These are phyloP conservation scores for Brachionus rotundiformis DNA, from an alignment of 1,140 invertebrate species.

Conservation along the genomic window DNA sequence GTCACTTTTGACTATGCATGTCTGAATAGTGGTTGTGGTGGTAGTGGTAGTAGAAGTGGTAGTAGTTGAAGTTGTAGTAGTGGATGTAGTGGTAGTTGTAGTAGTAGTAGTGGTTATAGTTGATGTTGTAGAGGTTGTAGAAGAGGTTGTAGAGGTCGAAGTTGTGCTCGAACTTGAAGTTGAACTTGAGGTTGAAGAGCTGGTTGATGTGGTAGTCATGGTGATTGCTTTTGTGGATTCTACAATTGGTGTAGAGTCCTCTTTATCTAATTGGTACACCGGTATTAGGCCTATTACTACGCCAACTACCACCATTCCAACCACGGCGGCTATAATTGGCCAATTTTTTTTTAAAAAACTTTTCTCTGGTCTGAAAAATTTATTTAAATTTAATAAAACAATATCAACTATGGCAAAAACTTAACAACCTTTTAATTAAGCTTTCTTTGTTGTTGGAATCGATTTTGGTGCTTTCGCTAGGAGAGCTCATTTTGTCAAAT, in stretches of 20 bases:
- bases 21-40: slow-evolving; percentile 25
- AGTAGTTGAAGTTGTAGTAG: background rate
- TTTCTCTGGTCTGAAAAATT: slow-evolving; percentile 14
- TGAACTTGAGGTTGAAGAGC: background rate
- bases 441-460: background rate
- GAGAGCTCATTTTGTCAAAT: background rate
- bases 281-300: slow-evolving; percentile 7
- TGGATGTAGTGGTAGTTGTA: background rate
- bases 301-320: background rate
- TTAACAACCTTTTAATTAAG: background rate
- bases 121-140: background rate
- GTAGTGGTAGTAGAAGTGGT: background rate
- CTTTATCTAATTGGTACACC: background rate
- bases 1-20: slow-evolving; percentile 1
- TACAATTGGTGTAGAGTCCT: background rate
- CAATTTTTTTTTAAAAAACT: slow-evolving; percentile 12
- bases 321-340: background rate
- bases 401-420: too few species aligned
- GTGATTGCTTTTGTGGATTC: background rate
- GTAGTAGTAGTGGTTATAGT: slow-evolving; percentile 1
- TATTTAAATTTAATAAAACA: background rate
- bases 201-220: background rate
- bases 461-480: background rate
- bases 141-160: background rate
- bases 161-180: background rate